Percentiles rank a stretch among this genome's conserved stretches.
Evolutionary conservation across 2,888 invertebrate species (phyloP).

Genomic region (Eupithecia centaureata): DNA sequence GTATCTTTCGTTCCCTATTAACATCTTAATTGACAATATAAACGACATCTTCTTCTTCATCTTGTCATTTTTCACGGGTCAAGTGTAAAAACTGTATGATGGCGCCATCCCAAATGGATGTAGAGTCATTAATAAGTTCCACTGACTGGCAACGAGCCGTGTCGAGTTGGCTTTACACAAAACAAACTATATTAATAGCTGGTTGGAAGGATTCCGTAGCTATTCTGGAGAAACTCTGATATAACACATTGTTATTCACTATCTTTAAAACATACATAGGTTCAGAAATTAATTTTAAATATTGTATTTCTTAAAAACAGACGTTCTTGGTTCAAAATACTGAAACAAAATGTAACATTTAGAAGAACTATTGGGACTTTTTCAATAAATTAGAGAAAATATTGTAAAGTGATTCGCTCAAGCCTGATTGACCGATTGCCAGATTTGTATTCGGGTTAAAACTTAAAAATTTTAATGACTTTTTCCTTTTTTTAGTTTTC

Average conservation of each 20-base stretch:
- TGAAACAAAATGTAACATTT: too few relatives aligned
- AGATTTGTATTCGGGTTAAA: background rate
- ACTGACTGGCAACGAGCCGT: constrained; percentile 35
- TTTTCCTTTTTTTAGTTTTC: background rate
- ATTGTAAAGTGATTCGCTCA: background rate
- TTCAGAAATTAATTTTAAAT: too few relatives aligned
- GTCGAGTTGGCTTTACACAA: constrained; percentile 36
- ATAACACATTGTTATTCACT: too few relatives aligned
- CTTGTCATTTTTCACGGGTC: constrained; percentile 12
- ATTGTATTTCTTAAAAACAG: too few relatives aligned
- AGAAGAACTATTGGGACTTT: too few relatives aligned
- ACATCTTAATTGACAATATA: constrained; percentile 19
- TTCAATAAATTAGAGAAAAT: background rate
- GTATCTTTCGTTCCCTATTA: too few relatives aligned
- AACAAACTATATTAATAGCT: constrained; percentile 41
- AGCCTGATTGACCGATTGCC: background rate
- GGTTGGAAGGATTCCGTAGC: constrained; percentile 25
- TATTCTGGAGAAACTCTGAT: background rate
- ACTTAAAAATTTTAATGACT: background rate
- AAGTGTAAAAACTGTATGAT: constrained; percentile 20
- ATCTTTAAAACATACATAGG: too few relatives aligned
- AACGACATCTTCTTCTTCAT: constrained; percentile 27
- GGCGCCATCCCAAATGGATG: constrained; percentile 41
- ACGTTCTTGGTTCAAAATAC: background rate
- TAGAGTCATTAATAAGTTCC: constrained; percentile 32